A percentile compares a stretch with the other conserved stretches of the same genome.
phyloP scores from a whole-genome alignment of 2,888 invertebrate species.

The Cantharis lateralis region DNA sequence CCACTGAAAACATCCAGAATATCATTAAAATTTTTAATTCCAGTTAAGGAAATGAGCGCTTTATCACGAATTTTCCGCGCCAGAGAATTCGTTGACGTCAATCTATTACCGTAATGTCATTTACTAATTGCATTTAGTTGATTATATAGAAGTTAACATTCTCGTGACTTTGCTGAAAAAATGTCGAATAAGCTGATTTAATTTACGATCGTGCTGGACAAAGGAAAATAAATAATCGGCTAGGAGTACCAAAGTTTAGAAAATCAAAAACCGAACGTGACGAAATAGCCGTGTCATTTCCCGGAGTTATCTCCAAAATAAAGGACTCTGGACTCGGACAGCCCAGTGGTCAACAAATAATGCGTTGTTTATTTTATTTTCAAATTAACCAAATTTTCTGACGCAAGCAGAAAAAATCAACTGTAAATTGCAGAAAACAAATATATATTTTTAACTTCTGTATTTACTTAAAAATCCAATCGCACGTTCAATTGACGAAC shows the following conservation, averaged over 20 bases:
- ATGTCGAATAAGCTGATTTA: background rate
- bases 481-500: background rate
- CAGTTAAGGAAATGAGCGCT: background rate
- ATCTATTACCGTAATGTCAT: background rate
- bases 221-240: background rate
- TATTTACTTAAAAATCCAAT: background rate
- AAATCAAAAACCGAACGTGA: too few species aligned
- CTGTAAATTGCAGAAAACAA: background rate
- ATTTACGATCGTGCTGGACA: background rate
- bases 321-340: background rate
- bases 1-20: background rate
- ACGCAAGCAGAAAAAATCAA: background rate
- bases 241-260: too few species aligned
- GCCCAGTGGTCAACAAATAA: background rate
- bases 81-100: background rate
- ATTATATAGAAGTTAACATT: background rate
- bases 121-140: background rate
- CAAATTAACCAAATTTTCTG: background rate
- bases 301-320: too few species aligned
- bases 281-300: too few species aligned
- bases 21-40: background rate
- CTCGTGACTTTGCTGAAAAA: background rate
- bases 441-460: background rate
- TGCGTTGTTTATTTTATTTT: background rate
- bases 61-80: background rate